Percentiles rank a stretch among this genome's conserved stretches.
Conservation (phyloP, 2,797 vertebrate species). For the Astyanax mexicanus region DNA sequence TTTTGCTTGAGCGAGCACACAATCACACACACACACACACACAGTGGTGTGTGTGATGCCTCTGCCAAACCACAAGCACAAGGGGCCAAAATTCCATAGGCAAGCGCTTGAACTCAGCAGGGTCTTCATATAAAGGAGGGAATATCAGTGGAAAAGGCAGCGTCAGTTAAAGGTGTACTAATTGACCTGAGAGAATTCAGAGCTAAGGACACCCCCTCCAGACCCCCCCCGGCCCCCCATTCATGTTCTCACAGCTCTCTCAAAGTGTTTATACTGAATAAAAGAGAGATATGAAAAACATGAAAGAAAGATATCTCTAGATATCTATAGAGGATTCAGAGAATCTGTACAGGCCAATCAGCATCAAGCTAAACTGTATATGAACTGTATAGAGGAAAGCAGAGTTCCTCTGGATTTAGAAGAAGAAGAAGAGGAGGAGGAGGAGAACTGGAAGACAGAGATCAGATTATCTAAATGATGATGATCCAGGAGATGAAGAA, state of each 20-base stretch:
- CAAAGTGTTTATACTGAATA: no score
- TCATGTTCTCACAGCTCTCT: background rate
- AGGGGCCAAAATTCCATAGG: constrained; percentile 85
- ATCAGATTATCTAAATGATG: no score
- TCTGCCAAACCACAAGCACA: constrained; percentile 87
- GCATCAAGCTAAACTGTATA: background rate
- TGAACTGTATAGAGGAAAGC: background rate
- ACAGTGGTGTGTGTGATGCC: constrained; percentile 82
- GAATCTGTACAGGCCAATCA: no score
- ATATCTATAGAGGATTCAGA: no score
- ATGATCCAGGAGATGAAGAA: no score
- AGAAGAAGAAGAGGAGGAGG: no score
- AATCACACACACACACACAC: constrained; percentile 46
- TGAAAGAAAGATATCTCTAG: background rate
- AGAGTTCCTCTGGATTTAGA: background rate
- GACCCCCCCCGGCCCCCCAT: constrained; percentile 8
- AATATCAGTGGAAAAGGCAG: constrained; percentile 47
- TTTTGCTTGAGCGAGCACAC: constrained; percentile 25
- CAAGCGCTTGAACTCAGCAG: constrained; percentile 81
- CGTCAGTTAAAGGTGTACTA: constrained; percentile 54
- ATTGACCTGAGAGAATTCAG: constrained; percentile 37
- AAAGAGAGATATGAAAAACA: no score
- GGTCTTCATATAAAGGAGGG: constrained; percentile 59
- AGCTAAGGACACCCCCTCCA: constrained; percentile 26
- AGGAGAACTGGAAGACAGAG: background rate